Percentiles rank a stretch among this genome's conserved stretches.
Evolutionary conservation across 35 echinoderm and acorn worm genomes (phyloP).

Genomic region (Apostichopus parvimensis): DNA sequence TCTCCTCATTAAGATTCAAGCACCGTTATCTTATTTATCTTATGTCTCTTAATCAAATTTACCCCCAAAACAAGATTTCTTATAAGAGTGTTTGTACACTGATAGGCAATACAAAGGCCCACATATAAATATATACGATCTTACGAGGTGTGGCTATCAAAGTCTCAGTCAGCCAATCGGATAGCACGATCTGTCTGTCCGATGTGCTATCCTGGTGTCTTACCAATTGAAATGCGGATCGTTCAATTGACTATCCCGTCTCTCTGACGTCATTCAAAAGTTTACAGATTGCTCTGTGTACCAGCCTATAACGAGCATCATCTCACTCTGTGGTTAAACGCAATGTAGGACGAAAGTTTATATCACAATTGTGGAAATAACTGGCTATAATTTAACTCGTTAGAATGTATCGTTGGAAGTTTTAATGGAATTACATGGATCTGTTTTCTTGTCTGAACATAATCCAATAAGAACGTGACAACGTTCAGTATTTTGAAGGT

Average conservation of each 20-base stretch:
- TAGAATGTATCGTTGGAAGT: no score
- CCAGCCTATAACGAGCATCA: not conserved
- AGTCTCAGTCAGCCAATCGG: not conserved
- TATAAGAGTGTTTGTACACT: not conserved
- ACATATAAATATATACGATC: no score
- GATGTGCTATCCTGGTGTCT: not conserved
- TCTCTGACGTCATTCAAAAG: not conserved
- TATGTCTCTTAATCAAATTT: slow-evolving; percentile 43
- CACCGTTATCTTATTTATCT: slow-evolving; percentile 29
- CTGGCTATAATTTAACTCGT: no score
- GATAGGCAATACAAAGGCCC: not conserved
- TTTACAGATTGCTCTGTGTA: not conserved
- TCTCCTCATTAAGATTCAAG: not conserved
- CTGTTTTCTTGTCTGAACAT: no score
- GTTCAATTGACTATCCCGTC: no score
- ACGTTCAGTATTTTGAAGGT: no score
- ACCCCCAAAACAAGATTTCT: slow-evolving; percentile 21
- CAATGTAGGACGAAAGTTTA: not conserved
- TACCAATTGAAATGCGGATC: no score
- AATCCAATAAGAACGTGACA: no score
- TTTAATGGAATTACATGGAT: no score
- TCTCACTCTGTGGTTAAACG: not conserved
- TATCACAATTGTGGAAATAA: not conserved
- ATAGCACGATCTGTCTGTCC: not conserved
- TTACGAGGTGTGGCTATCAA: not conserved